These are phyloP conservation scores for Dasyurus viverrinus DNA, from an alignment of 2,113 vertebrate genomes.

Conservation along the genomic window DNA sequence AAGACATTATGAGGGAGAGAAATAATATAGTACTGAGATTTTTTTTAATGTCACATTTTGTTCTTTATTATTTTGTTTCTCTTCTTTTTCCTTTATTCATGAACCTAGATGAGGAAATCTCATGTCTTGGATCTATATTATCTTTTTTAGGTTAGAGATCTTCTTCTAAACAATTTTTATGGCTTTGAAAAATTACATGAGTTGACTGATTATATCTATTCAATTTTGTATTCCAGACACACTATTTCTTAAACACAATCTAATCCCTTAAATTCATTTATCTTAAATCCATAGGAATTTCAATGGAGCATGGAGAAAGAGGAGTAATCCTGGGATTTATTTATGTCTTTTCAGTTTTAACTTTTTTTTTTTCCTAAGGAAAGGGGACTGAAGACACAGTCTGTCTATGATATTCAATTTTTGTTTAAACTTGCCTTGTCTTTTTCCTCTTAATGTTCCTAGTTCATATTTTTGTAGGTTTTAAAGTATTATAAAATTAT, in stretches of 20 bases:
- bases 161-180: constrained; percentile 1
- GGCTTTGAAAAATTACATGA: constrained; percentile 34
- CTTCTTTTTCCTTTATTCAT: not conserved
- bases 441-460: constrained; percentile 41
- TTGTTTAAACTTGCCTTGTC: constrained; percentile 28
- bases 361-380: not conserved
- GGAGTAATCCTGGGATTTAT: constrained; percentile 3
- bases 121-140: constrained; percentile 24
- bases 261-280: constrained; percentile 29
- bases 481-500: constrained; percentile 5
- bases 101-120: not conserved
- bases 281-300: constrained; percentile 39
- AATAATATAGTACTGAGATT: not conserved
- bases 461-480: constrained; percentile 33
- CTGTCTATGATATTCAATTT: constrained; percentile 18
- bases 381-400: constrained; percentile 4
- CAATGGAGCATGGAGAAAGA: not conserved
- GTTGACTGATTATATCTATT: constrained; percentile 28
- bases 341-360: constrained; percentile 49
- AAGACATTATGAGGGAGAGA: not conserved
- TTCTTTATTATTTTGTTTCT: constrained; percentile 5
- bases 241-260: constrained; percentile 38
- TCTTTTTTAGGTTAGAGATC: constrained; percentile 11
- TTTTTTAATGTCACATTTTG: not conserved
- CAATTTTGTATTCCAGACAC: constrained; percentile 31